These are phyloP conservation scores for Maconellicoccus hirsutus DNA, from an alignment of 1,140 invertebrate genomes.

Conservation along the genomic window DNA sequence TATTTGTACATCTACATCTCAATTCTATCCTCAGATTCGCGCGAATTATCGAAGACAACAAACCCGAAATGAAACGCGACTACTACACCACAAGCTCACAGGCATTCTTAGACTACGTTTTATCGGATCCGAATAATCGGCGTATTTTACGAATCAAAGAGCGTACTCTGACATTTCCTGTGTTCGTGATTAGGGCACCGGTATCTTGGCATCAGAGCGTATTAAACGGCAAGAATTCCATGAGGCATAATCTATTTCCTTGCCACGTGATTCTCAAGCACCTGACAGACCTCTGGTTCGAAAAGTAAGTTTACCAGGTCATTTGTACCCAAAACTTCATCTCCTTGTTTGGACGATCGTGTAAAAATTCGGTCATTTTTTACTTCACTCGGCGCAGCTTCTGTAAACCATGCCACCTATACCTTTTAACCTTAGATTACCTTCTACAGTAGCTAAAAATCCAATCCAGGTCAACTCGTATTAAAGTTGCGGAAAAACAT, in stretches of 20 bases:
- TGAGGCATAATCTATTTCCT: slow-evolving; percentile 4
- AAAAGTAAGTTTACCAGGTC: background rate
- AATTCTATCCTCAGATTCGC: background rate
- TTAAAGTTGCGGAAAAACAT: too few species aligned
- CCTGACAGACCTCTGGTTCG: background rate
- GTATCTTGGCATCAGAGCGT: background rate
- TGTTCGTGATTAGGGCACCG: background rate
- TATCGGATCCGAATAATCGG: background rate
- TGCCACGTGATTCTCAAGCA: background rate
- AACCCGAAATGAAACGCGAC: background rate
- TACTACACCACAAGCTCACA: background rate
- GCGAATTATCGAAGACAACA: background rate
- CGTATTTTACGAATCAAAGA: background rate
- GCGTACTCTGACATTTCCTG: background rate
- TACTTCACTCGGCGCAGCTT: too few species aligned
- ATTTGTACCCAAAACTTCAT: background rate
- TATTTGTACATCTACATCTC: too few species aligned
- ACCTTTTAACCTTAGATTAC: background rate
- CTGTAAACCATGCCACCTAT: background rate
- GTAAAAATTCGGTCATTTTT: too few species aligned
- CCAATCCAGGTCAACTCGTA: background rate
- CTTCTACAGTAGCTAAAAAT: background rate
- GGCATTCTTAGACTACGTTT: background rate
- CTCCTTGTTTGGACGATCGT: too few species aligned
- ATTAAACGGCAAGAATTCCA: slow-evolving; percentile 10